A percentile compares a stretch with the other conserved stretches of the same genome.
These are phyloP conservation scores for Cossypha caffra DNA, from an alignment of 2,797 vertebrate species.

Conservation along the genomic window DNA sequence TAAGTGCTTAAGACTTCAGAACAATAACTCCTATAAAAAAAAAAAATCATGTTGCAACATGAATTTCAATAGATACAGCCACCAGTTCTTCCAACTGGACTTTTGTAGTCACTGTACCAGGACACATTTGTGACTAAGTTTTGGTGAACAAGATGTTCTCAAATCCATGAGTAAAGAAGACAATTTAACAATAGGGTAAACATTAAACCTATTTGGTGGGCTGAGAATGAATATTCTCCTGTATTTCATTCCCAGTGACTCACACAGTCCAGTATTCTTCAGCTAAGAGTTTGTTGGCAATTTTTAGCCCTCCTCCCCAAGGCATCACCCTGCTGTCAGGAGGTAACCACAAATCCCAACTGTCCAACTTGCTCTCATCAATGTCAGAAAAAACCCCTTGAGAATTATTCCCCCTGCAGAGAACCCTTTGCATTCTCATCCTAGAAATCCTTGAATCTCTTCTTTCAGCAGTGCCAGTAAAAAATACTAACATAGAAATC, in stretches of 20 bases:
- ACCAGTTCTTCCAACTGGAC: background rate
- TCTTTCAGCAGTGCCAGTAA: background rate
- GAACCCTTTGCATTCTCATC: background rate
- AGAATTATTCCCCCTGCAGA: background rate
- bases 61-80: background rate
- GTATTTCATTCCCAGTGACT: background rate
- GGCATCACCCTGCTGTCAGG: background rate
- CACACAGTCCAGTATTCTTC: background rate
- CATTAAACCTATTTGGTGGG: background rate
- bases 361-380: constrained; percentile 15
- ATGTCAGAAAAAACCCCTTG: background rate
- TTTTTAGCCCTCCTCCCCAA: constrained; percentile 7
- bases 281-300: background rate
- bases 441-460: background rate
- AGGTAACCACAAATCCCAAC: background rate
- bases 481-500: background rate
- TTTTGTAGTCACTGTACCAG: background rate
- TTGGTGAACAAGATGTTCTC: constrained; percentile 32
- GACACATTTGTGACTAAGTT: background rate
- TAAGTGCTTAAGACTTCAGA: background rate
- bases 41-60: background rate
- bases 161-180: background rate
- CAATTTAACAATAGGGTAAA: background rate
- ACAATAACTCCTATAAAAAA: background rate
- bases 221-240: background rate